These are phyloP conservation scores for Diorhabda carinulata DNA, from an alignment of 1,140 invertebrate species.

Conservation along the genomic window DNA sequence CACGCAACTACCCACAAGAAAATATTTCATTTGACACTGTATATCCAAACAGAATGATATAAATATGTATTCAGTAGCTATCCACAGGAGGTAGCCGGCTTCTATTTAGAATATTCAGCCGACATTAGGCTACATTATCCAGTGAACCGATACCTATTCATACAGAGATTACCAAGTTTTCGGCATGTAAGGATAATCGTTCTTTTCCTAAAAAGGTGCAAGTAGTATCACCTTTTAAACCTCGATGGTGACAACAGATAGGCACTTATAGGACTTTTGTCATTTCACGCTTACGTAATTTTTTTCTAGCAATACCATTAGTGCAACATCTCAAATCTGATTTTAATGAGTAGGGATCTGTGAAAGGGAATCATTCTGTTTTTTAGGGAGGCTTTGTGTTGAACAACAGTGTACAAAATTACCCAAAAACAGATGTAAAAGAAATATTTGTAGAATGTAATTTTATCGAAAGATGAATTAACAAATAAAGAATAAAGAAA, in stretches of 20 bases:
- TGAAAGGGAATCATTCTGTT: conserved; percentile 13
- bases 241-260: conserved; percentile 24
- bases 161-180: conserved; percentile 25
- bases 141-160: conserved; percentile 32
- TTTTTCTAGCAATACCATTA: conserved; percentile 10
- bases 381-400: conserved; percentile 10
- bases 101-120: conserved; percentile 20
- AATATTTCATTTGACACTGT: conserved; percentile 3
- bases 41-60: conserved; percentile 16
- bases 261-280: conserved; percentile 18
- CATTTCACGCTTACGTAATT: conserved; percentile 15
- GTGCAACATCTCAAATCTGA: conserved; percentile 23
- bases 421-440: too few relatives aligned
- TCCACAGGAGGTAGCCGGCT: conserved; percentile 25
- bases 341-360: conserved; percentile 25
- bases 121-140: conserved; percentile 35
- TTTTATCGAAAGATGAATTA: too few relatives aligned
- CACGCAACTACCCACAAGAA: not conserved
- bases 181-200: not conserved
- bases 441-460: too few relatives aligned
- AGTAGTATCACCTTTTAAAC: conserved; percentile 30
- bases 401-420: too few relatives aligned
- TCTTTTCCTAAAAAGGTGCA: conserved; percentile 26
- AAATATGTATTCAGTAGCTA: conserved; percentile 24
- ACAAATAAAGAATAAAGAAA: too few relatives aligned